Percentiles rank a stretch among this genome's conserved stretches.
These are phyloP conservation scores for Nothobranchius furzeri DNA, from an alignment of 2,113 vertebrate species.

Conservation along the genomic window DNA sequence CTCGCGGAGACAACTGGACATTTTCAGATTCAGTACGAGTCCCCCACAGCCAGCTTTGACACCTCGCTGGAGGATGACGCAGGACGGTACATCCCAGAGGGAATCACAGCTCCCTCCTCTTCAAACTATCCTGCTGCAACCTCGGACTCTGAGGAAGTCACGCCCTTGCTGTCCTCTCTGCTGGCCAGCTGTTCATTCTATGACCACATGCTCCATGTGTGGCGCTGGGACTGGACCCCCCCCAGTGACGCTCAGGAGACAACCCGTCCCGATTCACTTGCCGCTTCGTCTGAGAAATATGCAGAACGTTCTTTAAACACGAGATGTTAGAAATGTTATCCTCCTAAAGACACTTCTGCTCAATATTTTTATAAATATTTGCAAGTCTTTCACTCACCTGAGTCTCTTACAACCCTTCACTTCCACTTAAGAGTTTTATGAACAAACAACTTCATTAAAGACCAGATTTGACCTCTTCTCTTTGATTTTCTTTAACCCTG, in stretches of 20 bases:
- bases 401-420: too few species aligned
- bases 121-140: background rate
- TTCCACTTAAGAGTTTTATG: too few species aligned
- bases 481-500: too few species aligned
- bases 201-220: constrained; percentile 89
- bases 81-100: constrained; percentile 61
- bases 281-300: background rate
- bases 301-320: too few species aligned
- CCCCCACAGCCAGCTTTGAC: constrained; percentile 83
- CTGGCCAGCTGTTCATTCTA: constrained; percentile 95
- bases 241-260: constrained; percentile 29
- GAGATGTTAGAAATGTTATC: too few species aligned
- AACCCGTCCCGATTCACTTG: background rate
- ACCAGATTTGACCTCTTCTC: too few species aligned
- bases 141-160: background rate
- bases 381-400: too few species aligned
- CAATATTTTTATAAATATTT: too few species aligned
- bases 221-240: constrained; percentile 86
- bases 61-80: constrained; percentile 75
- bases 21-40: constrained; percentile 82
- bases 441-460: too few species aligned
- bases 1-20: constrained; percentile 56
- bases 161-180: constrained; percentile 62
- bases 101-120: background rate
- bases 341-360: too few species aligned